A percentile compares a stretch with the other conserved stretches of the same genome.
phyloP scores from a whole-genome alignment of 2,888 invertebrate species.

The Liposcelis brunnea region DNA sequence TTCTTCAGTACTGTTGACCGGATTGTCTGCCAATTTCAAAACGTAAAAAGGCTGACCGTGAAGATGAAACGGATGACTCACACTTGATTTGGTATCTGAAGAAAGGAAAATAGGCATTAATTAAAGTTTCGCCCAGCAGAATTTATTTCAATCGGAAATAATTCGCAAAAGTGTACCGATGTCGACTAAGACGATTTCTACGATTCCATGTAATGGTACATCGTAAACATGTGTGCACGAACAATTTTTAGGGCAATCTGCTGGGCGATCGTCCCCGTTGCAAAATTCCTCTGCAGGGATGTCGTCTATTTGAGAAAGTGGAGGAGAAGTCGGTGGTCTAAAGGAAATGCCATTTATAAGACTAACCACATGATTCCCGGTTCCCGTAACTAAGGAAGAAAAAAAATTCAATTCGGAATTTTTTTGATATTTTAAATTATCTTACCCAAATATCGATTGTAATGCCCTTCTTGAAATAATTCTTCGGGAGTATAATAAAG shows the following conservation, averaged over 20 bases:
- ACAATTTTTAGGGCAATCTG: constrained; percentile 57
- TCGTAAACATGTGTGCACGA: constrained; percentile 71
- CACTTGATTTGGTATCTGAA: too few relatives aligned
- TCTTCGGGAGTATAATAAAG: constrained; percentile 70
- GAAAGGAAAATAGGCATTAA: too few relatives aligned
- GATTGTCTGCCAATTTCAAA: too few relatives aligned
- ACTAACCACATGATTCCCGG: constrained; percentile 55
- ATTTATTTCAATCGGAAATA: too few relatives aligned
- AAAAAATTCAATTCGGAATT: too few relatives aligned
- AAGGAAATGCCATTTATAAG: constrained; percentile 69
- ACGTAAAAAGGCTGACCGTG: too few relatives aligned
- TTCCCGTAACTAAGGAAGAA: constrained; percentile 44
- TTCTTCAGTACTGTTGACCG: too few relatives aligned
- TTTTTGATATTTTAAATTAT: not conserved
- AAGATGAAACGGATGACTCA: too few relatives aligned
- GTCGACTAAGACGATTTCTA: constrained; percentile 74
- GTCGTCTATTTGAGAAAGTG: constrained; percentile 60
- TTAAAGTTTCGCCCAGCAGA: too few relatives aligned
- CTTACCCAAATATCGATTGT: constrained; percentile 71
- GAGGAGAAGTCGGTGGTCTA: constrained; percentile 53
- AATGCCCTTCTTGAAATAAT: constrained; percentile 70
- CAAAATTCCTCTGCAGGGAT: constrained; percentile 56
- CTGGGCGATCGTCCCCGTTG: constrained; percentile 58
- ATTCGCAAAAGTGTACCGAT: constrained; percentile 41
- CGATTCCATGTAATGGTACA: constrained; percentile 64